Conservation (phyloP, 2,113 vertebrate species). For the Pedionomus torquatus region DNA sequence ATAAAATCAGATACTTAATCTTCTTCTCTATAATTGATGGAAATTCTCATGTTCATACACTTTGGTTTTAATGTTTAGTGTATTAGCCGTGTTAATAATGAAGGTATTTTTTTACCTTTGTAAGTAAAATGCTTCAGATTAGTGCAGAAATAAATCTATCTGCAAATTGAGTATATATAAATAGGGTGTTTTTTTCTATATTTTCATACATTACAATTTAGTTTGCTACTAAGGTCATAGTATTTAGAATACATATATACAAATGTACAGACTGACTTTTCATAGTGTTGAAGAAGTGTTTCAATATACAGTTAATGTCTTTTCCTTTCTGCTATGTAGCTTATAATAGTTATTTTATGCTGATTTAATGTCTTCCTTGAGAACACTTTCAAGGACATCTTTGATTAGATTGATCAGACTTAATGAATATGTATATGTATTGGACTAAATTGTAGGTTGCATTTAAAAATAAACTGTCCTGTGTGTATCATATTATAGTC, state of each 20-base stretch:
- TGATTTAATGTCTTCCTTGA: conserved; percentile 58
- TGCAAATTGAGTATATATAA: background rate
- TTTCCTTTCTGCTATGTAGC: background rate
- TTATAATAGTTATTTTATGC: conserved; percentile 56
- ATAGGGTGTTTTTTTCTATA: background rate
- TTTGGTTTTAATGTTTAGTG: background rate
- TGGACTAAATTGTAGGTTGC: conserved; percentile 55
- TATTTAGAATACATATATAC: background rate
- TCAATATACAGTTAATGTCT: background rate
- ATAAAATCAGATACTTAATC: background rate
- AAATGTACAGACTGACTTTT: background rate
- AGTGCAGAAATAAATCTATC: background rate
- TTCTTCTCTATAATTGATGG: background rate
- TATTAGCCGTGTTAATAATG: background rate
- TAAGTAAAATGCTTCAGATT: background rate
- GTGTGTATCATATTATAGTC: background rate
- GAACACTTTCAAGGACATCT: conserved; percentile 63
- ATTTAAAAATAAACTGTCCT: conserved; percentile 70
- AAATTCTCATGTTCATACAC: background rate
- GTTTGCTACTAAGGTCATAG: background rate
- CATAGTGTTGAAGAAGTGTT: background rate
- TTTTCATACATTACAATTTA: background rate
- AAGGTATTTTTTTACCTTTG: background rate
- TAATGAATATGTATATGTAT: conserved; percentile 74
- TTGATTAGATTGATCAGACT: conserved; percentile 71